Evolutionary conservation across 53 echinoderm and acorn worm genomes (phyloP).

Genomic region (Henricia sp.): DNA sequence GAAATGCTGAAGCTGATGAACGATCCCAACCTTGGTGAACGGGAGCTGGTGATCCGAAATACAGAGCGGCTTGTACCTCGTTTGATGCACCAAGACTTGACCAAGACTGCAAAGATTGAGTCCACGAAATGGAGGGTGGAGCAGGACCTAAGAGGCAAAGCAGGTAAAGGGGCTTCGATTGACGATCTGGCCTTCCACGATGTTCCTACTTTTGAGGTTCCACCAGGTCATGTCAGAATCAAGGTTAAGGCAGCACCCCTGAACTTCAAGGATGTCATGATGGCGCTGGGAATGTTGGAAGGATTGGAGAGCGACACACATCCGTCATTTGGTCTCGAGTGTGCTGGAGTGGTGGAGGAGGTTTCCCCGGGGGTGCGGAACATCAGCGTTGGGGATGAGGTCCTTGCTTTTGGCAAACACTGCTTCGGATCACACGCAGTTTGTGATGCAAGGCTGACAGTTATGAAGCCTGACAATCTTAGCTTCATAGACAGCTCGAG

Average conservation of each 20-base stretch:
- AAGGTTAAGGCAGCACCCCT: constrained; percentile 56
- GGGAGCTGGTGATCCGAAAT: constrained; percentile 24
- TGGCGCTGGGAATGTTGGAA: constrained; percentile 57
- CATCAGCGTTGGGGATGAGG: constrained; percentile 75
- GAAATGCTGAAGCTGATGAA: constrained; percentile 45
- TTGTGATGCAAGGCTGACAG: constrained; percentile 69
- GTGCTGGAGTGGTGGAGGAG: constrained; percentile 77
- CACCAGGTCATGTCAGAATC: constrained; percentile 52
- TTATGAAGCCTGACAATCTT: constrained; percentile 71
- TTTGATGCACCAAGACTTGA: constrained; percentile 40
- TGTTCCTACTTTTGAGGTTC: constrained; percentile 28
- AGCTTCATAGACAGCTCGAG: constrained; percentile 65
- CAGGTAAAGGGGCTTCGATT: constrained; percentile 50
- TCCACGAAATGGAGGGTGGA: constrained; percentile 46
- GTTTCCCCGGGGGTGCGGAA: constrained; percentile 68
- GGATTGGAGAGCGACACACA: constrained; percentile 41
- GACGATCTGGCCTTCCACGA: constrained; percentile 58
- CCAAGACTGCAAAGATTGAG: background rate
- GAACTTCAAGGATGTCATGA: constrained; percentile 70
- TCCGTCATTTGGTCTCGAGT: constrained; percentile 76
- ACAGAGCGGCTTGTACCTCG: constrained; percentile 38
- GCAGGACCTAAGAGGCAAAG: constrained; percentile 41
- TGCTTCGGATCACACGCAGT: constrained; percentile 81
- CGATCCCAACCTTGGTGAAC: constrained; percentile 12
- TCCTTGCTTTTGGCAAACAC: constrained; percentile 73